A percentile compares a stretch with the other conserved stretches of the same genome.
phyloP scores from a whole-genome alignment of 1,140 invertebrate genomes.

The Euwallacea similis region DNA sequence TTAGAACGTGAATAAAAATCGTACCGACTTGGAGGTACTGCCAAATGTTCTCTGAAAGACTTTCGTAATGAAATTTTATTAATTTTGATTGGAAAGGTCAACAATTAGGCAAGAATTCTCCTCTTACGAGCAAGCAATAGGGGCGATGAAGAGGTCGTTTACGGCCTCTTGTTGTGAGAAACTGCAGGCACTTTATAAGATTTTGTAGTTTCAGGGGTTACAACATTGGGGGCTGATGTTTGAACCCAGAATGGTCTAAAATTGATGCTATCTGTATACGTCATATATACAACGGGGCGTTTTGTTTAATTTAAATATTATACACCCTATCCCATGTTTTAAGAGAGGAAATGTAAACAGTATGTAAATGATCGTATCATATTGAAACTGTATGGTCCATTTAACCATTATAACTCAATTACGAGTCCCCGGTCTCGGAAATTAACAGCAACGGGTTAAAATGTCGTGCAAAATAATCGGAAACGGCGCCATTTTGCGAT shows the following conservation, averaged over 20 bases:
- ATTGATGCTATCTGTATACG: not conserved
- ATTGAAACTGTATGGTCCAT: not conserved
- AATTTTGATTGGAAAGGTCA: conserved; percentile 8
- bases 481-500: conserved; percentile 31
- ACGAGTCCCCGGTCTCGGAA: conserved; percentile 46
- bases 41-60: conserved; percentile 7
- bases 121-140: not conserved
- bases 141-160: no score
- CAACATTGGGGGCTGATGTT: not conserved
- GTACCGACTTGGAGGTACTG: conserved; percentile 6
- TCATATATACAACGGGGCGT: not conserved
- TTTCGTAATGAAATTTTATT: conserved; percentile 11
- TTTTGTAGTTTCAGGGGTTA: not conserved
- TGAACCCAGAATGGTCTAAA: not conserved
- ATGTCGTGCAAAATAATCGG: conserved; percentile 38
- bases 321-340: no score
- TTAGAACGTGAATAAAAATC: conserved; percentile 7
- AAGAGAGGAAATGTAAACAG: no score
- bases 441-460: conserved; percentile 51
- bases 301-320: no score
- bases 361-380: no score
- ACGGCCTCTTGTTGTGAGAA: no score
- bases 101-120: not conserved
- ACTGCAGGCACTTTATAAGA: no score
- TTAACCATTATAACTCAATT: conserved; percentile 1